Conservation (phyloP, 2,113 vertebrate species). For the Mionectes macconnelli region DNA sequence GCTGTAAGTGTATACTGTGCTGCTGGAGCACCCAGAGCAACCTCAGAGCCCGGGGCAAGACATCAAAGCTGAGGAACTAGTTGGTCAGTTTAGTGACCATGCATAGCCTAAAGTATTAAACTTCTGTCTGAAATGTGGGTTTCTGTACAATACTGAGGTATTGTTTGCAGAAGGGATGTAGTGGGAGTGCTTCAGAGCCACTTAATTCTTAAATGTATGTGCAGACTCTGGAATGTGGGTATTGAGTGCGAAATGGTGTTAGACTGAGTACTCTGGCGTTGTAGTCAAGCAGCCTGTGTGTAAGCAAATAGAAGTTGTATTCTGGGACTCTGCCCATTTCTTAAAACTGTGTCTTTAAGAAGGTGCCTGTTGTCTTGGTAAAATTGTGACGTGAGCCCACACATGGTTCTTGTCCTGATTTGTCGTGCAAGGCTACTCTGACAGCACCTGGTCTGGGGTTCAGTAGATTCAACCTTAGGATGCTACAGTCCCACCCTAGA, state of each 20-base stretch:
- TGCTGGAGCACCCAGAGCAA: neutral
- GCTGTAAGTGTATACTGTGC: neutral
- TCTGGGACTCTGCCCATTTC: neutral
- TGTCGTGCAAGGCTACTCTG: rapidly evolving
- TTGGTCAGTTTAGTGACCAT: neutral
- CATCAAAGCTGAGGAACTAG: neutral
- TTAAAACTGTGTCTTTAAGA: neutral
- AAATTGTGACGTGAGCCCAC: neutral
- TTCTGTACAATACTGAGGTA: neutral
- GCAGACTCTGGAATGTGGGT: neutral
- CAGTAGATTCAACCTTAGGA: neutral
- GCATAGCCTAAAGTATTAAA: too few relatives aligned
- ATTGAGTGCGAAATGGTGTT: neutral
- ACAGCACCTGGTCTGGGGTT: neutral
- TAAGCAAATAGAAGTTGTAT: neutral
- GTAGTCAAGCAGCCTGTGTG: neutral
- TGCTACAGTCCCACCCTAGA: neutral
- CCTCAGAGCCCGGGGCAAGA: neutral
- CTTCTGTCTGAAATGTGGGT: neutral
- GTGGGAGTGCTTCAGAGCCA: neutral
- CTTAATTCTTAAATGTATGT: neutral
- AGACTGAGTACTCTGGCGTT: rapidly evolving
- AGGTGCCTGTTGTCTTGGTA: neutral
- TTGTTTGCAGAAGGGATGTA: neutral
- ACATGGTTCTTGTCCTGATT: neutral